phyloP scores from a whole-genome alignment of 1,140 invertebrate genomes.

The Heliothis virescens region DNA sequence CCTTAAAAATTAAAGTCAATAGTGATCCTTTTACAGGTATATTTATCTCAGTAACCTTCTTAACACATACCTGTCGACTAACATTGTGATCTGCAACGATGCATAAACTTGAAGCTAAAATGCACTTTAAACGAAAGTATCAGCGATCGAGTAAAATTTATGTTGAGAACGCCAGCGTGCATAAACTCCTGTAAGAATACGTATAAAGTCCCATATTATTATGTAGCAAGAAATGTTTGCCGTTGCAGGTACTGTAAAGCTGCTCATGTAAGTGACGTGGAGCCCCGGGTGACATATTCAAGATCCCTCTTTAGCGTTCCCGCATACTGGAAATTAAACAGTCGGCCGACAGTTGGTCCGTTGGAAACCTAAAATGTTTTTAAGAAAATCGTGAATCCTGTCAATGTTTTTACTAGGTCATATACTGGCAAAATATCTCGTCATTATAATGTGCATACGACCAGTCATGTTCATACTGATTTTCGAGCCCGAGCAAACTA shows the following conservation, averaged over 20 bases:
- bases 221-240: constrained; percentile 1
- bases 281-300: constrained; percentile 2
- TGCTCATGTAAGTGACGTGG: background rate
- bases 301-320: background rate
- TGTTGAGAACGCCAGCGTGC: background rate
- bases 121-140: background rate
- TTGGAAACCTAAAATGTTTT: background rate
- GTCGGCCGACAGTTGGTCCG: too few relatives aligned
- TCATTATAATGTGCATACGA: too few relatives aligned
- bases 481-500: too few relatives aligned
- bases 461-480: too few relatives aligned
- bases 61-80: background rate
- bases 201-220: background rate
- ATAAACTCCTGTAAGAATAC: background rate
- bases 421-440: too few relatives aligned
- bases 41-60: background rate
- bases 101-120: background rate
- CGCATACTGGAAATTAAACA: background rate
- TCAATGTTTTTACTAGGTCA: too few relatives aligned
- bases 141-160: background rate
- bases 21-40: background rate
- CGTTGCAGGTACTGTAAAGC: constrained; percentile 1
- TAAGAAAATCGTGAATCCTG: too few relatives aligned
- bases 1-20: too few relatives aligned
- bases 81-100: background rate